Conservation (phyloP, 2,797 vertebrate genomes). For the Psittacula echo region DNA sequence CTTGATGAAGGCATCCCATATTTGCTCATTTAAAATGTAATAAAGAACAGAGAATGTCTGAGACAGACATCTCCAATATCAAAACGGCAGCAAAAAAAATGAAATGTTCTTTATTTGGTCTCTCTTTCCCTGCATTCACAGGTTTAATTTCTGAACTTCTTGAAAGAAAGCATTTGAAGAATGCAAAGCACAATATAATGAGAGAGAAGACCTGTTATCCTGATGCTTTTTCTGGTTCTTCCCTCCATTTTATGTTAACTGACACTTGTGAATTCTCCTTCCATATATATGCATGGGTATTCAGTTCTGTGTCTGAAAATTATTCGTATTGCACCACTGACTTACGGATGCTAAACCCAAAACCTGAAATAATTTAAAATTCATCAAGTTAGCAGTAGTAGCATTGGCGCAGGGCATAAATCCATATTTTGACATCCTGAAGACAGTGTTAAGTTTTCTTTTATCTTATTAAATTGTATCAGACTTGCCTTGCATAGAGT, state of each 20-base stretch:
- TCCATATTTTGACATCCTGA: constrained; percentile 52
- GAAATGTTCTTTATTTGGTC: neutral
- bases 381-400: constrained; percentile 17
- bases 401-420: neutral
- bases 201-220: neutral
- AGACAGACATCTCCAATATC: neutral
- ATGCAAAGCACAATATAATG: neutral
- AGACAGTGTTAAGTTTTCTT: constrained; percentile 49
- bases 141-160: neutral
- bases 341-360: neutral
- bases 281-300: neutral
- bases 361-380: constrained; percentile 28
- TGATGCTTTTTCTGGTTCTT: neutral
- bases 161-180: neutral
- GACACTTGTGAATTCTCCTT: neutral
- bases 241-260: neutral
- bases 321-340: neutral
- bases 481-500: constrained; percentile 27
- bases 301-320: neutral
- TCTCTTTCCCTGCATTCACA: neutral
- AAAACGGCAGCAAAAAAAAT: neutral
- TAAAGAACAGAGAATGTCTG: neutral
- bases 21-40: neutral
- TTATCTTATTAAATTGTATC: constrained; percentile 65
- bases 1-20: neutral